Evolutionary conservation across 2,113 vertebrate genomes (phyloP).

Genomic region (Mesembrinibis cayennensis): DNA sequence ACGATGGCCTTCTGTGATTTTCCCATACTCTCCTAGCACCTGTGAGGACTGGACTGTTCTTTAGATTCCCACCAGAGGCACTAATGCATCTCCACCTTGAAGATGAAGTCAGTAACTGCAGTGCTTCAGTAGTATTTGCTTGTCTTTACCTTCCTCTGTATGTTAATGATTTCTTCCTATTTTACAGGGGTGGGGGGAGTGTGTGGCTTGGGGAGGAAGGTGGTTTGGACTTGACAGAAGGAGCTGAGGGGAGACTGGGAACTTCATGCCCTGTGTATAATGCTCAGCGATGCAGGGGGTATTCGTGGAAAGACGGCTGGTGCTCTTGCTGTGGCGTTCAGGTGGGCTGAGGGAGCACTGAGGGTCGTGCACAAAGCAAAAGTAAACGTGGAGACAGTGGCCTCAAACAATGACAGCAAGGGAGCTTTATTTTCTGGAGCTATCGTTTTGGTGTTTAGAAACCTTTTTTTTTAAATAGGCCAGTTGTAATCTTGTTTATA

Average conservation of each 20-base stretch:
- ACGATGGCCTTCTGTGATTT: background rate
- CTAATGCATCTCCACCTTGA: background rate
- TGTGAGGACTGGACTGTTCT: background rate
- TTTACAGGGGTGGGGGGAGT: background rate
- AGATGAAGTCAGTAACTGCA: background rate
- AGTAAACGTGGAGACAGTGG: background rate
- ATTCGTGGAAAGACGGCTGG: background rate
- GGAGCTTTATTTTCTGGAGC: conserved; percentile 35
- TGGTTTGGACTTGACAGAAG: background rate
- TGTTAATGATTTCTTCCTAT: background rate
- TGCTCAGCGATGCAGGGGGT: background rate
- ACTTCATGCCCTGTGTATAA: background rate
- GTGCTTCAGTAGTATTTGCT: background rate
- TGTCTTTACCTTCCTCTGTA: background rate
- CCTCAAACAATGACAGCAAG: background rate
- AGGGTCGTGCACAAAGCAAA: background rate
- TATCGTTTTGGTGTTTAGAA: conserved; percentile 27
- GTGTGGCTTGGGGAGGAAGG: background rate
- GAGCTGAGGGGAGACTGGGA: background rate
- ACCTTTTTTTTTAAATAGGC: background rate
- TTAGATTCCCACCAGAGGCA: background rate
- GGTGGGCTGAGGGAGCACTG: background rate
- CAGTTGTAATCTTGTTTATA: conserved; percentile 48
- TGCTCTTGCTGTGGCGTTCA: background rate
- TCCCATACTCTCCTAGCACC: background rate